These are phyloP conservation scores for Amphipyra berbera DNA, from an alignment of 2,888 invertebrate genomes.

Conservation along the genomic window DNA sequence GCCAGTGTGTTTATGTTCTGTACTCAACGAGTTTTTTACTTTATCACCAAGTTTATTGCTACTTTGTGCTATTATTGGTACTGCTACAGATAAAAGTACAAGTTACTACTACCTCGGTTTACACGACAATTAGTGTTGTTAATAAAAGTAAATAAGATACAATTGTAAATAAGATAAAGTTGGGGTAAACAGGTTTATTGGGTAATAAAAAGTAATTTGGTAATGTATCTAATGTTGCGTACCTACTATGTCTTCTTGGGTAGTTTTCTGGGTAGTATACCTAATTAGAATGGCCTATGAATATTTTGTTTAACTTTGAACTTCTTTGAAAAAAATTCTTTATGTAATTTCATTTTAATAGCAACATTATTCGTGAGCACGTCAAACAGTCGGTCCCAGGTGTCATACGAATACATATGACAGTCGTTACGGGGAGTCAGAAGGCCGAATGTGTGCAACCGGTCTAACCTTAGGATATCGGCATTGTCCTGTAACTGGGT, in stretches of 20 bases:
- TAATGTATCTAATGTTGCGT: constrained; percentile 35
- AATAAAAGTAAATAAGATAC: constrained; percentile 57
- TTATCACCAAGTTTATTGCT: constrained; percentile 77
- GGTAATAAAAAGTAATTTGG: constrained; percentile 38
- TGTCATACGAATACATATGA: no score
- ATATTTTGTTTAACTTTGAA: background rate
- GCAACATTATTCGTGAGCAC: no score
- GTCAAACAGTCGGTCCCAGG: no score
- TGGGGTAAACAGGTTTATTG: constrained; percentile 57
- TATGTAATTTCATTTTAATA: no score
- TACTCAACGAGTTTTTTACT: constrained; percentile 82
- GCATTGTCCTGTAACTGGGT: no score
- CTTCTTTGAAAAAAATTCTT: no score
- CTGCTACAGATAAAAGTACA: constrained; percentile 63
- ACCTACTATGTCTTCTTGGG: constrained; percentile 2
- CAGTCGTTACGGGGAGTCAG: no score
- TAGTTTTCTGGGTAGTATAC: background rate
- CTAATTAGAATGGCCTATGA: background rate
- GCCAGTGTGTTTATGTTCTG: constrained; percentile 78
- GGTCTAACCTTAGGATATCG: no score
- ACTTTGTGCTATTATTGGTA: constrained; percentile 66
- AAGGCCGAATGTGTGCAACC: no score
- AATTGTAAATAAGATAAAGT: constrained; percentile 53
- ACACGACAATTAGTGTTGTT: constrained; percentile 55
- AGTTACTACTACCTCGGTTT: constrained; percentile 41